Conservation (phyloP, 2,888 invertebrate species). For the Leptopilina drosophilae region DNA sequence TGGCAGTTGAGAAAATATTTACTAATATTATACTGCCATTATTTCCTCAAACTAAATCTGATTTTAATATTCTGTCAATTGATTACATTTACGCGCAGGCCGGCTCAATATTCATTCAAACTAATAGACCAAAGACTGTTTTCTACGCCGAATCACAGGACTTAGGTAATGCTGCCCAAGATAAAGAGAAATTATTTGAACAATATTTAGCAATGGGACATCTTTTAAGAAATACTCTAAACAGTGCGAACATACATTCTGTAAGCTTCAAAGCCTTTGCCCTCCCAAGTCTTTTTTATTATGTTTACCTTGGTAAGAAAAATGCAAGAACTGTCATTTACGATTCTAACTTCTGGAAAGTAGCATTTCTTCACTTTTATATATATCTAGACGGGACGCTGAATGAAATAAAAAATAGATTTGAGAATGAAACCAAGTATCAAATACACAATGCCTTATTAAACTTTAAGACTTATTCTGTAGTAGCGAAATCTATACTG, state of each 20-base stretch:
- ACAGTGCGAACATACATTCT: not conserved
- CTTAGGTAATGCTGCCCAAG: too few relatives aligned
- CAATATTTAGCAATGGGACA: not conserved
- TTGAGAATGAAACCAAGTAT: not conserved
- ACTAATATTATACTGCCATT: not conserved
- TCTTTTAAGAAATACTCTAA: not conserved
- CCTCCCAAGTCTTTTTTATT: not conserved
- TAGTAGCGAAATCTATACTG: too few relatives aligned
- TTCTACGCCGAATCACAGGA: not conserved
- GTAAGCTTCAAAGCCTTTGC: not conserved
- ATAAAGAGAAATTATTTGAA: not conserved
- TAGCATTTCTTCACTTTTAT: not conserved
- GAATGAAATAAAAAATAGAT: not conserved
- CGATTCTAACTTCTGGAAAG: not conserved
- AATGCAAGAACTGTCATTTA: too few relatives aligned
- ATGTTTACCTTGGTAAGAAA: too few relatives aligned
- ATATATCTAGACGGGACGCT: not conserved
- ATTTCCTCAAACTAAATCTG: not conserved
- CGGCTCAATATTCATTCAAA: not conserved
- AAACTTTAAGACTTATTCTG: not conserved
- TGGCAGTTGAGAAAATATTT: not conserved
- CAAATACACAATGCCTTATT: not conserved
- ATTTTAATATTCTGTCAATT: not conserved
- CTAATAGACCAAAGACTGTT: not conserved
- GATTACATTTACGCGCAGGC: constrained; percentile 5